Evolutionary conservation across 2,888 invertebrate species (phyloP).

Genomic region (Poecilobothrus nobilitatus): DNA sequence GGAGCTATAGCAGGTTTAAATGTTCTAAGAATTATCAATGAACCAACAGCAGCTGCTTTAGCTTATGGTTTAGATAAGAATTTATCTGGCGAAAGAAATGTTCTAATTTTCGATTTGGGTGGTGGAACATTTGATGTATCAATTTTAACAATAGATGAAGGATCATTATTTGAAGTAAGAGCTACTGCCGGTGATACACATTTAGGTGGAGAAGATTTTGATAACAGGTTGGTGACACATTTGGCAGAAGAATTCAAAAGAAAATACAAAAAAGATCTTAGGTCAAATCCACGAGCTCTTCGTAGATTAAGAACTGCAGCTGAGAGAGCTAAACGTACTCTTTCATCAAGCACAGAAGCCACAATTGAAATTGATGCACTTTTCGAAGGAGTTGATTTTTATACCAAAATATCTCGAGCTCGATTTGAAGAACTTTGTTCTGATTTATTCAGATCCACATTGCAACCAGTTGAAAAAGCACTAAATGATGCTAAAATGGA

Average conservation of each 20-base stretch:
- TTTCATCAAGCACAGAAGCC: conserved; percentile 71
- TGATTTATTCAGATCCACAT: conserved; percentile 58
- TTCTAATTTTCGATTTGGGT: conserved; percentile 52
- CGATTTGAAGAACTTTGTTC: conserved; percentile 64
- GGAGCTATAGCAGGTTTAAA: conserved; percentile 84
- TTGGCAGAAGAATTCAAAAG: conserved; percentile 79
- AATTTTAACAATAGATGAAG: conserved; percentile 86
- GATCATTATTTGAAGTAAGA: conserved; percentile 78
- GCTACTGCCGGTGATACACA: conserved; percentile 90
- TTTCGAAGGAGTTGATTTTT: conserved; percentile 61
- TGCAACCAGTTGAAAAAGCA: conserved; percentile 66
- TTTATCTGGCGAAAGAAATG: conserved; percentile 69
- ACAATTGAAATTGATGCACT: conserved; percentile 65
- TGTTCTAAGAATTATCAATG: conserved; percentile 84
- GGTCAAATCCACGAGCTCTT: conserved; percentile 54
- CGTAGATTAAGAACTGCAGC: conserved; percentile 64
- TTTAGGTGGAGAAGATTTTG: conserved; percentile 84
- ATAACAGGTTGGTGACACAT: conserved; percentile 76
- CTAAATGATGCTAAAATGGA: conserved; percentile 65
- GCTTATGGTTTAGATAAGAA: conserved; percentile 86
- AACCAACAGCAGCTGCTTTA: conserved; percentile 85
- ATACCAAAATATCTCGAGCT: conserved; percentile 59
- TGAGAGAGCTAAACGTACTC: conserved; percentile 66
- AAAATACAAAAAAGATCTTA: conserved; percentile 61
- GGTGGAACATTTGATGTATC: conserved; percentile 96